Percentiles rank a stretch among this genome's conserved stretches.
Evolutionary conservation across 2,888 invertebrate species (phyloP).

Genomic region (Alitta virens): DNA sequence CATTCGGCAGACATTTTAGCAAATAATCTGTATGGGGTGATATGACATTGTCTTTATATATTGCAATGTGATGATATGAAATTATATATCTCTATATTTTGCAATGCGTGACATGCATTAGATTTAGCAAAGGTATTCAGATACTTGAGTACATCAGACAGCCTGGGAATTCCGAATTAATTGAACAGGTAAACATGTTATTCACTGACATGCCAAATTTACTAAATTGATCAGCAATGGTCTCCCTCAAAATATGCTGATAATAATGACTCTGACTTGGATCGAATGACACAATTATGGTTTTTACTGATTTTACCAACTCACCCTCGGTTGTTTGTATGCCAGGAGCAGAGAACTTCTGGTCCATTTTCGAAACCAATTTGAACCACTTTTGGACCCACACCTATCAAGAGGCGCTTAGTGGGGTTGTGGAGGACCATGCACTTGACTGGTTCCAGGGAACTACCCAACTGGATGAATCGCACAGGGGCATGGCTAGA

Average conservation of each 20-base stretch:
- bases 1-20: no score
- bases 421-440: background rate
- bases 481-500: background rate
- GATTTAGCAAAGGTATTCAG: no score
- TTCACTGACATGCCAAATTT: no score
- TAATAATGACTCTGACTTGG: background rate
- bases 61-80: no score
- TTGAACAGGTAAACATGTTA: no score
- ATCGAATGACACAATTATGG: background rate
- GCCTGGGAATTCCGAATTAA: no score
- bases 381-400: background rate
- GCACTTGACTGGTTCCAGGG: background rate
- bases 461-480: background rate
- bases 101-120: no score
- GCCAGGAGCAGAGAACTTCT: background rate
- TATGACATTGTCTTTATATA: no score
- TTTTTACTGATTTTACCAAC: background rate
- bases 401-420: background rate
- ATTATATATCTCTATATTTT: no score
- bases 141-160: no score
- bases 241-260: background rate
- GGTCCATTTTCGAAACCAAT: background rate
- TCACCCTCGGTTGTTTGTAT: background rate
- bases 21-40: no score
- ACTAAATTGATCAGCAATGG: no score